Evolutionary conservation across 2,113 vertebrate genomes (phyloP).

Genomic region (Gallinago media): DNA sequence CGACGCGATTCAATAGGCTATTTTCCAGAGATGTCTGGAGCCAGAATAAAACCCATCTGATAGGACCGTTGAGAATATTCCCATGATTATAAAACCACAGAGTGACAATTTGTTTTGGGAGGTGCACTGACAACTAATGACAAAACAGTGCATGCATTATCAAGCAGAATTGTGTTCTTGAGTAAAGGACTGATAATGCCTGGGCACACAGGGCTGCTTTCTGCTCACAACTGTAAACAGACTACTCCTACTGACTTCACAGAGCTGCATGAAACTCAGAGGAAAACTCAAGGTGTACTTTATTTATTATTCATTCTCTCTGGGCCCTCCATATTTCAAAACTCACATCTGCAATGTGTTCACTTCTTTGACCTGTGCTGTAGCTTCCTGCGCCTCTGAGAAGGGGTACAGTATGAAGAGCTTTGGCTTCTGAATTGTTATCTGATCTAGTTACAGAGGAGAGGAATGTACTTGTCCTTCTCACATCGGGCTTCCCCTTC

Average conservation of each 20-base stretch:
- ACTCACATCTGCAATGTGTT: background rate
- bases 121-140: background rate
- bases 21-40: slow-evolving; percentile 69
- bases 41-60: background rate
- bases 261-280: background rate
- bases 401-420: accelerated
- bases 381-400: background rate
- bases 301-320: background rate
- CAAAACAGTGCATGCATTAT: slow-evolving; percentile 8
- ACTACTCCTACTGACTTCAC: background rate
- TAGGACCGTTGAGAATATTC: slow-evolving; percentile 40
- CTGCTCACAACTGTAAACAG: background rate
- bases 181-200: slow-evolving; percentile 29
- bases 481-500: accelerated
- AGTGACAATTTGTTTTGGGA: slow-evolving; percentile 41
- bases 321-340: background rate
- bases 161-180: slow-evolving; percentile 12
- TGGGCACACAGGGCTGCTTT: background rate
- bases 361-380: background rate
- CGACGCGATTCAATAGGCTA: slow-evolving; percentile 67
- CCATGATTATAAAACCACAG: slow-evolving; percentile 48
- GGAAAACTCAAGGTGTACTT: background rate
- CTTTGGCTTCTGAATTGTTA: background rate
- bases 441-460: background rate
- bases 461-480: background rate